Evolutionary conservation across 2,888 invertebrate genomes (phyloP).

Genomic region (Ectobius pallidus): DNA sequence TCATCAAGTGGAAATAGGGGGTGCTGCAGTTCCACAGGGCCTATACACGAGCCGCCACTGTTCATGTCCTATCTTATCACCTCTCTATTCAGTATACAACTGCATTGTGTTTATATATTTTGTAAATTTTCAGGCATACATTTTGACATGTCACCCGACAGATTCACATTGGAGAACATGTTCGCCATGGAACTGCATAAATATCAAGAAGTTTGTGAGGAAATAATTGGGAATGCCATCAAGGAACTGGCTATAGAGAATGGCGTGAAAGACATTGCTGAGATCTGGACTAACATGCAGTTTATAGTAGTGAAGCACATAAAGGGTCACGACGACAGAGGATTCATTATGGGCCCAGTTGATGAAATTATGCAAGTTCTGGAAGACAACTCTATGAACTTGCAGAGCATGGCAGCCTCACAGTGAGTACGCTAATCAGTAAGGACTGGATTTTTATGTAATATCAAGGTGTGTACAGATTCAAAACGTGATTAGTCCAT

Average conservation of each 20-base stretch:
- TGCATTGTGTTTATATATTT: no score
- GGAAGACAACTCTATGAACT: constrained; percentile 88
- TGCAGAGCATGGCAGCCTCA: constrained; percentile 90
- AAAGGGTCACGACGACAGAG: constrained; percentile 77
- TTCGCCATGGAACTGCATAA: constrained; percentile 90
- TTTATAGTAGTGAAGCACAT: constrained; percentile 71
- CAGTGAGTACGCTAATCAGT: constrained; percentile 61
- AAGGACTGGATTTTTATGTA: constrained; percentile 22
- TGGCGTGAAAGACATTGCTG: constrained; percentile 81
- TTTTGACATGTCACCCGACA: constrained; percentile 87
- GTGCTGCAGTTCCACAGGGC: no score
- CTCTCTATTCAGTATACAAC: no score
- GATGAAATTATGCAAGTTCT: constrained; percentile 82
- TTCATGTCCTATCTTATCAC: no score
- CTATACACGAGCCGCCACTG: no score
- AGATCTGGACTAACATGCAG: constrained; percentile 62
- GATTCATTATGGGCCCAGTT: constrained; percentile 78
- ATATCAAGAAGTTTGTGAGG: constrained; percentile 83
- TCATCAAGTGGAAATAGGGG: no score
- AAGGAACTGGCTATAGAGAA: constrained; percentile 92
- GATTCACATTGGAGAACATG: constrained; percentile 91
- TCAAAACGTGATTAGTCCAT: no score
- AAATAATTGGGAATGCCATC: constrained; percentile 86
- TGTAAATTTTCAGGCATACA: constrained; percentile 63
- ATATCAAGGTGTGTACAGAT: no score